Conservation (phyloP, 2,797 vertebrate species). For the Spatula versicolor region DNA sequence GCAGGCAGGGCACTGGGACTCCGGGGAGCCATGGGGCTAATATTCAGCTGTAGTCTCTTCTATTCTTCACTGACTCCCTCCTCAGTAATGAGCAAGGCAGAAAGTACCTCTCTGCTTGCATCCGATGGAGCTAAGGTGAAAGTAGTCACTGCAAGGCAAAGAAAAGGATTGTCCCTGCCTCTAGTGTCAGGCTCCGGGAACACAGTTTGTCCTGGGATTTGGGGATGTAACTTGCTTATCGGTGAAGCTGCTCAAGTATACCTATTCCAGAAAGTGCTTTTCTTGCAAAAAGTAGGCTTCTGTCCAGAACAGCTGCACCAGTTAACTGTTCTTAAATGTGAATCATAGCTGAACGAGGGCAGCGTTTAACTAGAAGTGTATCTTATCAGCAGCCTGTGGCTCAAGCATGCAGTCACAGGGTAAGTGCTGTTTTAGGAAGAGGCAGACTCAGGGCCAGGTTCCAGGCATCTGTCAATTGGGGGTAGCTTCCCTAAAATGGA, state of each 20-base stretch:
- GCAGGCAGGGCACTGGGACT: not conserved
- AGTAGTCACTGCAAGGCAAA: not conserved
- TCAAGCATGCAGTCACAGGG: not conserved
- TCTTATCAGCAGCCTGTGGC: constrained; percentile 43
- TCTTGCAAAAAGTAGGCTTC: not conserved
- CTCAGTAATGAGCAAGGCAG: not conserved
- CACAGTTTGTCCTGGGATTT: not conserved
- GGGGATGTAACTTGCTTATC: not conserved
- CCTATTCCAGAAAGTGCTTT: constrained; percentile 16
- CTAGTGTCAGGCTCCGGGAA: not conserved
- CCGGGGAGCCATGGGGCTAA: not conserved
- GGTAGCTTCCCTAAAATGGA: constrained; percentile 34
- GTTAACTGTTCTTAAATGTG: not conserved
- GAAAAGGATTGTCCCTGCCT: not conserved
- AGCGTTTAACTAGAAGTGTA: not conserved
- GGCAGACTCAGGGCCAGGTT: not conserved
- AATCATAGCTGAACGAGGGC: not conserved
- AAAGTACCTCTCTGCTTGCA: not conserved
- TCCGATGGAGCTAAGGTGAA: not conserved
- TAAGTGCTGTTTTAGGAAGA: constrained; percentile 15
- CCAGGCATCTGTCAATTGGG: not conserved
- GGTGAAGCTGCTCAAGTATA: not conserved
- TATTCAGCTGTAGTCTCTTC: not conserved
- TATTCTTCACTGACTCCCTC: not conserved
- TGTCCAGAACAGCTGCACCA: constrained; percentile 34